Conservation (phyloP, 1,140 invertebrate genomes). For the Dufourea novaeangliae region DNA sequence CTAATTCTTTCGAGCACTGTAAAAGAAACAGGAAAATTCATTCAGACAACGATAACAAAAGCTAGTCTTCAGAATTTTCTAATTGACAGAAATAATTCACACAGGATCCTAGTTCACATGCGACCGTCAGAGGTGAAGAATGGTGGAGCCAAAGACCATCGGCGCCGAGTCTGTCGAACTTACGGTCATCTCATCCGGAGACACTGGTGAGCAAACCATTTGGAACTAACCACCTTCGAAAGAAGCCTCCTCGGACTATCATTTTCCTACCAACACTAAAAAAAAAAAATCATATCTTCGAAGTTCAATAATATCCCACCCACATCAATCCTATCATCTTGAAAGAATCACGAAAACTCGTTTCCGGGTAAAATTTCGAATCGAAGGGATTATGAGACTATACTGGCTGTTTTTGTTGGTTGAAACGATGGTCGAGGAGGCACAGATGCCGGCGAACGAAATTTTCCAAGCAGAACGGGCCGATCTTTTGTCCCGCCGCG, state of each 20-base stretch:
- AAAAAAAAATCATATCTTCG: no score
- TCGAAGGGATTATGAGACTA: background rate
- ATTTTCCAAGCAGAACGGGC: slow-evolving; percentile 34
- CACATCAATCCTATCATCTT: background rate
- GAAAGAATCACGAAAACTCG: background rate
- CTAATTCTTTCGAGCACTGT: no score
- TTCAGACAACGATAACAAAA: no score
- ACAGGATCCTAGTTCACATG: slow-evolving; percentile 54
- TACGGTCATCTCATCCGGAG: slow-evolving; percentile 52
- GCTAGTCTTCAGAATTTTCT: no score
- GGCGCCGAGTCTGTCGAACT: slow-evolving; percentile 56
- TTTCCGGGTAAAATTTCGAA: background rate
- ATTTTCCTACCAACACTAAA: no score
- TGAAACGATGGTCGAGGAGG: background rate
- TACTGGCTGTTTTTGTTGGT: background rate
- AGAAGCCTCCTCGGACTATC: no score
- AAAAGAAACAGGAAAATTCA: no score
- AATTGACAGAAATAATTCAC: background rate
- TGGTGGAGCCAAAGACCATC: slow-evolving; percentile 62
- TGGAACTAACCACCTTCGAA: no score
- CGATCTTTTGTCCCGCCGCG: slow-evolving; percentile 48
- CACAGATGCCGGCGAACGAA: background rate
- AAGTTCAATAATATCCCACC: no score
- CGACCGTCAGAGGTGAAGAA: slow-evolving; percentile 58
- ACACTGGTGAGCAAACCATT: slow-evolving; percentile 56